Evolutionary conservation across 2,888 invertebrate species (phyloP).

Genomic region (Cataglyphis altisquamis): DNA sequence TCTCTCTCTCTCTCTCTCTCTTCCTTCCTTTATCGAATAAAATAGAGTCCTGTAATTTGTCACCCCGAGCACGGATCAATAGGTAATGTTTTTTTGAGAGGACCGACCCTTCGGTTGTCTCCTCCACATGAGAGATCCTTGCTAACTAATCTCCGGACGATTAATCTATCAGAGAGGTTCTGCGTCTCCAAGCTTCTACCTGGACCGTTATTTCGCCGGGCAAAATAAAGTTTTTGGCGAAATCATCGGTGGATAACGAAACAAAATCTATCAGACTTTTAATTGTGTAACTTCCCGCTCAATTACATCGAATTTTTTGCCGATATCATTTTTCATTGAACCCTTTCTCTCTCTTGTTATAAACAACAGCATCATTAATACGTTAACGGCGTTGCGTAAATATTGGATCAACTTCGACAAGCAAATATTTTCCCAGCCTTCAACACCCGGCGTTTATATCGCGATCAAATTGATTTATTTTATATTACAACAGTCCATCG

Average conservation of each 20-base stretch:
- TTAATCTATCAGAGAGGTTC: conserved; percentile 68
- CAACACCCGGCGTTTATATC: conserved; percentile 24
- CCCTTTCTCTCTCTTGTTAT: background rate
- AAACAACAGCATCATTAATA: conserved; percentile 51
- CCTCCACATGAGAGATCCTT: conserved; percentile 51
- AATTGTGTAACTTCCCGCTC: conserved; percentile 7
- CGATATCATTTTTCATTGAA: conserved; percentile 36
- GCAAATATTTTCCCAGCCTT: conserved; percentile 41
- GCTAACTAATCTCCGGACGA: conserved; percentile 65
- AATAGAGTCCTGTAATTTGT: conserved; percentile 67
- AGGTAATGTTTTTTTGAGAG: conserved; percentile 58
- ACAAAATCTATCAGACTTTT: background rate
- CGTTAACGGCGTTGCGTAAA: conserved; percentile 33
- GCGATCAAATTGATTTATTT: conserved; percentile 52
- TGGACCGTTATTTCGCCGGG: conserved; percentile 53
- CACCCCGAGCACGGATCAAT: conserved; percentile 66
- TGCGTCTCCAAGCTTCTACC: conserved; percentile 57
- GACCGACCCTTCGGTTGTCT: conserved; percentile 65
- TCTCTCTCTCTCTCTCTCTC: background rate
- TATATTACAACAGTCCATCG: conserved; percentile 37
- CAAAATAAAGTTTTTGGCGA: background rate
- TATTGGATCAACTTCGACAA: conserved; percentile 38
- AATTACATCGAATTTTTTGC: conserved; percentile 4
- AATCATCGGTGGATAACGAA: conserved; percentile 15
- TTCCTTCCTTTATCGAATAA: conserved; percentile 53